phyloP scores from a whole-genome alignment of 2,888 invertebrate species.

The Campoplex capitator region DNA sequence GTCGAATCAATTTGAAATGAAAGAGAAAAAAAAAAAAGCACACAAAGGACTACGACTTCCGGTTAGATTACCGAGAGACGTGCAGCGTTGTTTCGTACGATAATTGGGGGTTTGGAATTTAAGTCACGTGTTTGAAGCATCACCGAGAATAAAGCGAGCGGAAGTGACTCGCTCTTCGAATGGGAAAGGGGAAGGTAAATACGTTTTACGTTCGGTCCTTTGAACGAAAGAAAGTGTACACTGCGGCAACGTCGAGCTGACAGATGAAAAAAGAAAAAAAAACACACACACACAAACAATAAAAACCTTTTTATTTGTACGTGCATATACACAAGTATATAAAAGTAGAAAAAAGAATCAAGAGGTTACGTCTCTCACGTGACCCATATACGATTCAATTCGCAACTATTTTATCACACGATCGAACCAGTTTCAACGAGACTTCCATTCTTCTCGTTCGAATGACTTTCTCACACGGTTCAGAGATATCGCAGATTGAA shows the following conservation, averaged over 20 bases:
- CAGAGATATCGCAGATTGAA: slow-evolving; percentile 16
- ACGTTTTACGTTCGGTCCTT: slow-evolving; percentile 18
- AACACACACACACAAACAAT: neutral
- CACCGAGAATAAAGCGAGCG: slow-evolving; percentile 38
- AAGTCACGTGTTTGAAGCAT: slow-evolving; percentile 64
- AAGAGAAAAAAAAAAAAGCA: slow-evolving; percentile 5
- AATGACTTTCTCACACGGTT: slow-evolving; percentile 41
- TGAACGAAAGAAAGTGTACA: slow-evolving; percentile 43
- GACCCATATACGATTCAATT: slow-evolving; percentile 58
- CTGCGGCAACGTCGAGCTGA: slow-evolving; percentile 5
- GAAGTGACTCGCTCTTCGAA: slow-evolving; percentile 61
- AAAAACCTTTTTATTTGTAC: slow-evolving; percentile 1
- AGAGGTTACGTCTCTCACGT: slow-evolving; percentile 40
- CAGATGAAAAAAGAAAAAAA: slow-evolving; percentile 22
- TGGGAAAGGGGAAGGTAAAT: slow-evolving; percentile 34
- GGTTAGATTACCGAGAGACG: slow-evolving; percentile 27
- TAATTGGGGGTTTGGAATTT: slow-evolving; percentile 45
- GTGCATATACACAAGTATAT: slow-evolving; percentile 5
- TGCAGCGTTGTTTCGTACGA: slow-evolving; percentile 41
- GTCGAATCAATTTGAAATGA: neutral
- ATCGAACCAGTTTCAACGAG: slow-evolving; percentile 44
- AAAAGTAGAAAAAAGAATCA: slow-evolving; percentile 23
- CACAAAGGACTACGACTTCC: slow-evolving; percentile 25
- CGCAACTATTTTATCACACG: slow-evolving; percentile 44
- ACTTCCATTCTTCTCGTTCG: slow-evolving; percentile 35